phyloP scores from a whole-genome alignment of 2,797 vertebrate genomes.

The Salmo trutta region DNA sequence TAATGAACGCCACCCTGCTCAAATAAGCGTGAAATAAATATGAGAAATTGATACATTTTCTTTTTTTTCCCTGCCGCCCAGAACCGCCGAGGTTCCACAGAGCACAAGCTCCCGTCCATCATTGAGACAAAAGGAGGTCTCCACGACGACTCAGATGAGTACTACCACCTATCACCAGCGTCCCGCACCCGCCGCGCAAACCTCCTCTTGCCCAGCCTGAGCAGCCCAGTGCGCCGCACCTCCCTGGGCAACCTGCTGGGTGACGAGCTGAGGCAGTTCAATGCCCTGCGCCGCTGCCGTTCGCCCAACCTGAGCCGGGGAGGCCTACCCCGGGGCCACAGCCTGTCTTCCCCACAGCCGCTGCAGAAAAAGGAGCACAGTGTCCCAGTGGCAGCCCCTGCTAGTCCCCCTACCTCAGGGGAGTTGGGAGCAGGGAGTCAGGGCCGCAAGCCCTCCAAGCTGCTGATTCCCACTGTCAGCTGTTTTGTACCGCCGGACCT shows the following conservation, averaged over 20 bases:
- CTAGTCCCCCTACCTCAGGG: slow-evolving; percentile 29
- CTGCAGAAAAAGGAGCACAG: slow-evolving; percentile 67
- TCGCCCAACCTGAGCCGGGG: slow-evolving; percentile 78
- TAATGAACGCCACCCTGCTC: too few species aligned
- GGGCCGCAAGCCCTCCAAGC: slow-evolving; percentile 77
- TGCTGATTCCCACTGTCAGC: slow-evolving; percentile 86
- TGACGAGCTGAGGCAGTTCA: slow-evolving; percentile 87
- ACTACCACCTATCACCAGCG: slow-evolving; percentile 76
- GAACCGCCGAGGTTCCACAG: slow-evolving; percentile 55
- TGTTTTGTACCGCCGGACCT: slow-evolving; percentile 83
- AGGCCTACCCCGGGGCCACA: slow-evolving; percentile 59
- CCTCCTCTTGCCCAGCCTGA: slow-evolving; percentile 84
- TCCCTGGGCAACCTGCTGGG: slow-evolving; percentile 89
- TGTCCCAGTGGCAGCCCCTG: background rate
- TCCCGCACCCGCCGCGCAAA: slow-evolving; percentile 72
- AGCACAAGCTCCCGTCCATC: slow-evolving; percentile 80
- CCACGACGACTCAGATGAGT: slow-evolving; percentile 69
- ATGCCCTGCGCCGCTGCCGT: slow-evolving; percentile 80
- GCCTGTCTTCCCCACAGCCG: slow-evolving; percentile 76
- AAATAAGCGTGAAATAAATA: too few species aligned
- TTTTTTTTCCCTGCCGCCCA: background rate
- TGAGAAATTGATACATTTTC: background rate
- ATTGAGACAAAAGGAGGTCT: slow-evolving; percentile 72
- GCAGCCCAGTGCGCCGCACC: slow-evolving; percentile 81
- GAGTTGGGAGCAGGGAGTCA: slow-evolving; percentile 39